phyloP scores from a whole-genome alignment of 2,888 invertebrate genomes.

The Cartodere bifasciata region DNA sequence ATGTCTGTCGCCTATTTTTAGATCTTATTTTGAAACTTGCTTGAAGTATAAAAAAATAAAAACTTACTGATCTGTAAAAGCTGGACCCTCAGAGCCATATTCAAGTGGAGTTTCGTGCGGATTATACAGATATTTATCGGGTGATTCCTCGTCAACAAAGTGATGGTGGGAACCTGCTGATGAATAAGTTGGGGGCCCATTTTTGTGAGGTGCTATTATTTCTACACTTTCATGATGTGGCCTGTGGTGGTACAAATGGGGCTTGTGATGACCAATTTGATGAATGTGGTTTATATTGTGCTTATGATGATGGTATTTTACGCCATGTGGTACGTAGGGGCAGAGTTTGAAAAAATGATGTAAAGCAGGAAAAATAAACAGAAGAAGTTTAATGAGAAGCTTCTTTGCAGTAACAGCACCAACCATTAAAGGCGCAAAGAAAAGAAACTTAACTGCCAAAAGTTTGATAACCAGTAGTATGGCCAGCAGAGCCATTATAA shows the following conservation, averaged over 20 bases:
- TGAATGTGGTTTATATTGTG: slow-evolving; percentile 70
- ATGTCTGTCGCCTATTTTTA: too few relatives aligned
- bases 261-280: slow-evolving; percentile 37
- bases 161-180: slow-evolving; percentile 13
- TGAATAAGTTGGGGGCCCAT: slow-evolving; percentile 9
- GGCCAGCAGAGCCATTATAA: slow-evolving; percentile 59
- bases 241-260: slow-evolving; percentile 23
- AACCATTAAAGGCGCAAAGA: slow-evolving; percentile 63
- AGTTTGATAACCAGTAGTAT: slow-evolving; percentile 66
- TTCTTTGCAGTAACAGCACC: slow-evolving; percentile 77
- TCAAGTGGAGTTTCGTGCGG: slow-evolving; percentile 17
- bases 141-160: slow-evolving; percentile 12
- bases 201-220: slow-evolving; percentile 16
- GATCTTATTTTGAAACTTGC: too few relatives aligned
- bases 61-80: slow-evolving; percentile 15
- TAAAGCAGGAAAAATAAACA: slow-evolving; percentile 72
- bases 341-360: slow-evolving; percentile 76
- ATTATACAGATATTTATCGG: slow-evolving; percentile 14
- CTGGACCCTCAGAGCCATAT: slow-evolving; percentile 15
- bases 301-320: slow-evolving; percentile 72
- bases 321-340: slow-evolving; percentile 63
- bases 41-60: slow-evolving; percentile 4
- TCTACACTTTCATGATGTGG: slow-evolving; percentile 20
- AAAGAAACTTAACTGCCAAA: slow-evolving; percentile 66
- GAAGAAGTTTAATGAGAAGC: slow-evolving; percentile 62